Evolutionary conservation across 2,797 vertebrate genomes (phyloP), one percentile per base, ranked within the genome.

Genomic region (Cuniculus paca): DNA sequence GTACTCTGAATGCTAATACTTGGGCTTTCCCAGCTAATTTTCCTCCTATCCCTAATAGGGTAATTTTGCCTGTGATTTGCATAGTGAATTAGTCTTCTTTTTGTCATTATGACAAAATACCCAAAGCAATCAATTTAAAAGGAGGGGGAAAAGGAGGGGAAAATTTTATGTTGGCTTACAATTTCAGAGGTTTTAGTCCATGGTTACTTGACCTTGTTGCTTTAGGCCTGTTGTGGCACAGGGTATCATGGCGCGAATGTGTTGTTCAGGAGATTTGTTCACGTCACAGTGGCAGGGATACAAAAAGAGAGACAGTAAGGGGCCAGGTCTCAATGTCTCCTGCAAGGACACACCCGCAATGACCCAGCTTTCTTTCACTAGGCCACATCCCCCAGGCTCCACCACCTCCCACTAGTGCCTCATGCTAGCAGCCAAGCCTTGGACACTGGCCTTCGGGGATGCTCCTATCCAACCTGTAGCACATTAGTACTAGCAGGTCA

Each of bases 41-140:
- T 90, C 6, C 28, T 85, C 6, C 6, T 61, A 31, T 85, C 3
- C 17, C n/a, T 94, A 63, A 68, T 28, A 68, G 50, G 50, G 24
- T 45, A n/a, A 75, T 86, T 87, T 91, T 86, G 31, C 45, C 39
- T 68, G 17, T 39, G 28, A 91, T 88, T 88, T 89, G 36, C 48
- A 9, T 82, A 36, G 28, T 90, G 61, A 39, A 8, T 52, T 24
- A 60, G 26, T 31, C 58, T 31, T 39, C 36, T 56, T 58, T 74
- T 19, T 42, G 3, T 7, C 7, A 42, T 17, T 58, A 36, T 87
- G 52, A 74, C 28, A 74, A 42, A 87, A 74, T 45, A 58, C 36
- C 11, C 7, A 5, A 45, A 16, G 20, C 12, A 31, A 45, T 87
- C 11, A 31, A 45, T 58, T 54, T 31, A 12, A 72, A 72, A 72